Percentiles rank a stretch among this genome's conserved stretches.
Evolutionary conservation across 2,888 invertebrate species (phyloP).

Genomic region (Phalera bucephala): DNA sequence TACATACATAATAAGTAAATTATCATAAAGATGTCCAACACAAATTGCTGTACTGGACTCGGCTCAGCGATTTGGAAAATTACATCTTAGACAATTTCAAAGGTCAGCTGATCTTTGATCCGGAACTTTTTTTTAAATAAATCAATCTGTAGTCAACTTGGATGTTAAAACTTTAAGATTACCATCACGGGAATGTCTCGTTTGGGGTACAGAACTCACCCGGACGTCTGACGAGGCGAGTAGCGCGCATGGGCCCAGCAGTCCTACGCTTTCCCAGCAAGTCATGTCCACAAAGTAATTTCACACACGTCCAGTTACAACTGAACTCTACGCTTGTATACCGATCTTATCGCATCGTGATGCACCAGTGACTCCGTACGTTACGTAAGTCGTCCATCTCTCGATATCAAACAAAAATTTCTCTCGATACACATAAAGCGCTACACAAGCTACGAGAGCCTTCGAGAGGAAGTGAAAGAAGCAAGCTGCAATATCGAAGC

Average conservation of each 20-base stretch:
- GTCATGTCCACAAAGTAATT: constrained; percentile 62
- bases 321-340: constrained; percentile 41
- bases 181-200: constrained; percentile 15
- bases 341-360: constrained; percentile 55
- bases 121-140: constrained; percentile 28
- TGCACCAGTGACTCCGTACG: constrained; percentile 61
- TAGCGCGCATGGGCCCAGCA: constrained; percentile 79
- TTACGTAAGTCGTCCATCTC: constrained; percentile 64
- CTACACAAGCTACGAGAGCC: constrained; percentile 62
- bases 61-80: constrained; percentile 35
- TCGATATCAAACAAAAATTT: constrained; percentile 44
- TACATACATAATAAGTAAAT: neutral
- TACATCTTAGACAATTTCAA: constrained; percentile 27
- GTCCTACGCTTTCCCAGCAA: constrained; percentile 81
- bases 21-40: neutral
- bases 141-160: constrained; percentile 4
- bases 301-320: constrained; percentile 36
- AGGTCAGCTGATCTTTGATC: constrained; percentile 23
- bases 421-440: constrained; percentile 59
- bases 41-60: constrained; percentile 5
- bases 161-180: constrained; percentile 4
- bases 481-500: constrained; percentile 76
- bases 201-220: constrained; percentile 61
- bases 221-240: constrained; percentile 74
- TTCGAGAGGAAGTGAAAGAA: constrained; percentile 58